Base-by-base conservation (phyloP, 2,113 vertebrate genomes). In the Junco hyemalis region DNA sequence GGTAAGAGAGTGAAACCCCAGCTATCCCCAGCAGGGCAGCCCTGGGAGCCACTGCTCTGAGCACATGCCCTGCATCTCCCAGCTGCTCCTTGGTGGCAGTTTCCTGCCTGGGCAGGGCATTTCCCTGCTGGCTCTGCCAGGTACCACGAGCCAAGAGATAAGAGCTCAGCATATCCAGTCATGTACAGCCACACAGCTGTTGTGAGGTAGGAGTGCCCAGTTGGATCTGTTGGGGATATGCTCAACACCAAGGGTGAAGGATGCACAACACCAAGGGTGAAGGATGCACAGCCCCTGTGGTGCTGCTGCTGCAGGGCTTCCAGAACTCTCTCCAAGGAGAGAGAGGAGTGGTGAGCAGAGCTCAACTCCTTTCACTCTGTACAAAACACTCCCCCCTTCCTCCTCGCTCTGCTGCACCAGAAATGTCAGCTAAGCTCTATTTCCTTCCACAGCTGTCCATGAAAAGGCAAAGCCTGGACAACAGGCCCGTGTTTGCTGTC, bases 21-120 rank as follows among this genome's bases (percentile, higher is more conserved):
- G 38, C 23, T 5, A 22, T 22, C 13, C 54, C 8, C 36, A 68
- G 8, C 47, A 24, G 15, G 21, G 54, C 64, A 44, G 86, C 56
- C 29, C 42, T 5, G 5, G 66, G 12, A 86, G 81, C 53, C 38
- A 7, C 69, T 4, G 11, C 28, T 40, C 72, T 12, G 48, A 61
- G 66, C 71, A n/a, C 13, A 0, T 0, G n/a, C 22, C 44, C 57
- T 7, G 2, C 36, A 8, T 2, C 6, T 35, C 42, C 54, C 11
- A 8, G 59, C 64, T 84, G 65, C 81, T 45, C 19, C n/a, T 2
- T 10, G 21, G 38, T 56, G 60, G 35, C 54, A 29, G 36, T 31
- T 53, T 48, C 53, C 76, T 56, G 79, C 81, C 48, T 50, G 71
- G 59, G 40, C 29, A 56, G 36, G 56, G 45, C 64, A 33, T 63